A percentile compares a stretch with the other conserved stretches of the same genome.
Evolutionary conservation across 2,113 vertebrate species (phyloP).

Genomic region (Aegithalos caudatus): DNA sequence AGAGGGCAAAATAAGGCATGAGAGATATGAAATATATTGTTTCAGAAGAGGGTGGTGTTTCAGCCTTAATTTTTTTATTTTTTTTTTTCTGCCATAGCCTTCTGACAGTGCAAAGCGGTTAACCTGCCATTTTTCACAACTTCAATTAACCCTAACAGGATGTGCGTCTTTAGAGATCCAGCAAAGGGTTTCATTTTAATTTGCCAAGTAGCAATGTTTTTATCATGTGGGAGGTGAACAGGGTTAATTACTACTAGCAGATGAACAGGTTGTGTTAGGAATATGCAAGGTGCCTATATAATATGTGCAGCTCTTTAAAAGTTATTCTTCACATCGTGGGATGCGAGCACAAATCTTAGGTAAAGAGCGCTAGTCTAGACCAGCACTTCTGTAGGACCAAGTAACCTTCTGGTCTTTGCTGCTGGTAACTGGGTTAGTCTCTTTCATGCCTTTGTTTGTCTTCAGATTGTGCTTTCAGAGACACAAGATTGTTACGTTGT

Average conservation of each 20-base stretch:
- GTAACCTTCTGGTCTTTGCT: background rate
- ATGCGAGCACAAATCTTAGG: background rate
- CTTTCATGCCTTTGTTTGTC: background rate
- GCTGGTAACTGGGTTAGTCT: background rate
- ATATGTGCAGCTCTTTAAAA: background rate
- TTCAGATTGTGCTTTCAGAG: background rate
- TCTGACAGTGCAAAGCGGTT: background rate
- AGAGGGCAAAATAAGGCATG: accelerated
- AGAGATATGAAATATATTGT: background rate
- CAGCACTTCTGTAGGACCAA: background rate
- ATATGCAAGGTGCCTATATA: background rate
- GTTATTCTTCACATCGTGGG: accelerated
- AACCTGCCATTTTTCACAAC: background rate
- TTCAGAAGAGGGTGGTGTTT: background rate
- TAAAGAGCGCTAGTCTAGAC: background rate
- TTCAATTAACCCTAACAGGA: background rate
- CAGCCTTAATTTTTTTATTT: background rate
- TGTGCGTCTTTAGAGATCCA: background rate
- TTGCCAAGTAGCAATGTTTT: background rate
- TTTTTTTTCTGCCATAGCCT: background rate
- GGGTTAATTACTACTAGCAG: background rate
- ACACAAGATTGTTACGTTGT: background rate
- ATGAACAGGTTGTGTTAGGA: background rate
- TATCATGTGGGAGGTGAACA: background rate
- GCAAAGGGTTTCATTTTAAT: background rate